Percentiles rank a stretch among this genome's conserved stretches.
Conservation (phyloP, 2,113 vertebrate genomes). For the Columba janthina region DNA sequence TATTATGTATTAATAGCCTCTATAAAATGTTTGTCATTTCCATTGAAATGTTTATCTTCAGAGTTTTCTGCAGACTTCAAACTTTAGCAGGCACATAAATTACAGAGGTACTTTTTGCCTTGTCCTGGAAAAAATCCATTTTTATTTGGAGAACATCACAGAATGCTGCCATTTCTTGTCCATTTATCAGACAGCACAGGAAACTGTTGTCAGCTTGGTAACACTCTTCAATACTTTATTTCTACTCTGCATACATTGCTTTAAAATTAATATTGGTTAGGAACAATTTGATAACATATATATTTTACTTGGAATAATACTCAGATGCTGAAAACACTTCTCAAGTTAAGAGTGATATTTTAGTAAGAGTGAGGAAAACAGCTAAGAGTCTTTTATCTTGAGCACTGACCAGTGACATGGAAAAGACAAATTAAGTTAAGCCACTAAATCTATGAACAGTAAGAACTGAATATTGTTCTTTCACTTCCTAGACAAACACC, state of each 20-base stretch:
- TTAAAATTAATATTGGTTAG: not conserved
- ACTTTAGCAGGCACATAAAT: not conserved
- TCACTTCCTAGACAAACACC: not conserved
- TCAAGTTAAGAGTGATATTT: not conserved
- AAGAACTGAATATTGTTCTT: not conserved
- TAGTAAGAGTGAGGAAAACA: not conserved
- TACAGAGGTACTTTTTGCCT: not conserved
- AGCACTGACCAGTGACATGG: not conserved
- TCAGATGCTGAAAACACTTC: not conserved
- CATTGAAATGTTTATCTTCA: not conserved
- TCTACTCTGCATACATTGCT: not conserved
- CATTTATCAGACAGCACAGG: not conserved
- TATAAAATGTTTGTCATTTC: not conserved
- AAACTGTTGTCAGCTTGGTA: not conserved
- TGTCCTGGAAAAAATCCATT: not conserved
- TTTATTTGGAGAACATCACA: not conserved
- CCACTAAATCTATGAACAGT: not conserved
- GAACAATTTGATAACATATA: not conserved
- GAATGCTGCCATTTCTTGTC: not conserved
- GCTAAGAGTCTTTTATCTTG: not conserved
- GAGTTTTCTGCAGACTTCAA: not conserved
- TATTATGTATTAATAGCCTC: not conserved
- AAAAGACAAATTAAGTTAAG: constrained; percentile 23
- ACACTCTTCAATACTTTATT: not conserved
- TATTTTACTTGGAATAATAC: not conserved